Evolutionary conservation across 2,113 vertebrate species (phyloP).

Genomic region (Bungarus multicinctus): DNA sequence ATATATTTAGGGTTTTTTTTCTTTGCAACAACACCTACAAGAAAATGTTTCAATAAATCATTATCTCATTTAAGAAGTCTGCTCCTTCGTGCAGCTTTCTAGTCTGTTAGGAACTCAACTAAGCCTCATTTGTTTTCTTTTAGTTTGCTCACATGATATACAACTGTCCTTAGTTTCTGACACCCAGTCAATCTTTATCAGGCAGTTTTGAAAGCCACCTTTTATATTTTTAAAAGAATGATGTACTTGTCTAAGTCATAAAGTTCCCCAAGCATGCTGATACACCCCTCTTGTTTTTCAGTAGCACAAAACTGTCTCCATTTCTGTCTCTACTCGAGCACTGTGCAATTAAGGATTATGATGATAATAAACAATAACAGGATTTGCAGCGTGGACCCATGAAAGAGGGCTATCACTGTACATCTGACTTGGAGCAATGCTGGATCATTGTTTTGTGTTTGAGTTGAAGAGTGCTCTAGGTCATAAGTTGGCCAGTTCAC

Average conservation of each 20-base stretch:
- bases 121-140: background rate
- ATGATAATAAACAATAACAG: background rate
- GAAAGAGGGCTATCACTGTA: background rate
- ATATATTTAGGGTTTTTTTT: background rate
- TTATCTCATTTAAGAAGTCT: background rate
- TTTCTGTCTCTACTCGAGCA: background rate
- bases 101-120: background rate
- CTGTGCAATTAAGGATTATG: background rate
- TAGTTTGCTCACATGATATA: background rate
- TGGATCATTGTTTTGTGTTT: background rate
- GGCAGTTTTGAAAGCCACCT: background rate
- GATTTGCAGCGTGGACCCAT: background rate
- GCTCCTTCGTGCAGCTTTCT: background rate
- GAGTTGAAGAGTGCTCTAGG: background rate
- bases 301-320: background rate
- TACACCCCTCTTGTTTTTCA: background rate
- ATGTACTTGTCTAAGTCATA: background rate
- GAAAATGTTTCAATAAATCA: background rate
- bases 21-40: background rate
- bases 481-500: background rate
- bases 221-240: background rate
- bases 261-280: background rate
- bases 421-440: background rate
- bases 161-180: background rate
- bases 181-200: background rate